Conservation (phyloP, 1,140 invertebrate genomes). For the Papilio xuthus region DNA sequence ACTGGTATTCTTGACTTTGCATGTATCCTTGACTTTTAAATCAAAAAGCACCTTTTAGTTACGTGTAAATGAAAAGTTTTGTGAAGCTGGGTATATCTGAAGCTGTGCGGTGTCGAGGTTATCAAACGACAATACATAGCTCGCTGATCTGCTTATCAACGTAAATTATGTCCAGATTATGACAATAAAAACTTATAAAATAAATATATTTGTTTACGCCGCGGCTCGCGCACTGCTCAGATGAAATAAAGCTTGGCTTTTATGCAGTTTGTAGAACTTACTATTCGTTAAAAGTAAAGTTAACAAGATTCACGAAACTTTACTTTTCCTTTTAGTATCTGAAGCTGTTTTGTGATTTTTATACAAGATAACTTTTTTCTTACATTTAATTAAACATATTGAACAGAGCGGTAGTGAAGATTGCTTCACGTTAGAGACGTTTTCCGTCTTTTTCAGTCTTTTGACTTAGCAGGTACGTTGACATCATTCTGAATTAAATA, state of each 20-base stretch:
- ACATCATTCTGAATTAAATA: too few relatives aligned
- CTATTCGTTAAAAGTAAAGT: too few relatives aligned
- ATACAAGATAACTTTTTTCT: background rate
- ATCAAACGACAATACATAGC: slow-evolving; percentile 61
- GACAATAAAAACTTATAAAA: slow-evolving; percentile 78
- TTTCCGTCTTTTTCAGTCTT: too few relatives aligned
- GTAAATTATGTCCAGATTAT: slow-evolving; percentile 75
- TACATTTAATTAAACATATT: too few relatives aligned
- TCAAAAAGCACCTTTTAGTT: background rate
- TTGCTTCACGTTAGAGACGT: too few relatives aligned
- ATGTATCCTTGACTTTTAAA: background rate
- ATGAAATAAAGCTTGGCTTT: slow-evolving; percentile 37
- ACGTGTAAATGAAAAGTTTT: background rate
- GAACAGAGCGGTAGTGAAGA: too few relatives aligned
- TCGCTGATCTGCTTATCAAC: slow-evolving; percentile 70
- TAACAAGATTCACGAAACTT: background rate
- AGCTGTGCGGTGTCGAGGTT: slow-evolving; percentile 20
- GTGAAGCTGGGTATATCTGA: background rate
- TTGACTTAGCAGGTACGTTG: too few relatives aligned
- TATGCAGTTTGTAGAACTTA: slow-evolving; percentile 35
- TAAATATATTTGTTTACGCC: slow-evolving; percentile 77
- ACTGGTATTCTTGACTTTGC: too few relatives aligned
- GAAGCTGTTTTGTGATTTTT: background rate
- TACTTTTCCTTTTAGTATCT: background rate
- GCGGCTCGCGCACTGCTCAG: slow-evolving; percentile 37